These are phyloP conservation scores for Tetrapedia diversipes DNA, from an alignment of 2,888 invertebrate species.

Conservation along the genomic window DNA sequence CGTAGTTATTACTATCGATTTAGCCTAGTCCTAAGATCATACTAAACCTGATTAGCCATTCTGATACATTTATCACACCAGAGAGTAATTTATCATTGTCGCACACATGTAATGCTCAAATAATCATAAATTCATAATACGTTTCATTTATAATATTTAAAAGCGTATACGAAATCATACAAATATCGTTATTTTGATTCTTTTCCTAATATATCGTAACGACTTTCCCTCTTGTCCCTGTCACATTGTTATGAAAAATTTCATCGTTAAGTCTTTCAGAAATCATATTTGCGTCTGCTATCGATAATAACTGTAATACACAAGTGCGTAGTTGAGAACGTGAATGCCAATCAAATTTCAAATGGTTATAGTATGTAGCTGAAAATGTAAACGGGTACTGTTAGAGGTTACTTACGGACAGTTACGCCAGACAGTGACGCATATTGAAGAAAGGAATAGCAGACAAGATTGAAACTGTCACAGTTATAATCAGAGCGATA, in stretches of 20 bases:
- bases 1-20: slow-evolving; percentile 75
- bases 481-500: slow-evolving; percentile 67
- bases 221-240: too few relatives aligned
- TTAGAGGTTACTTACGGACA: slow-evolving; percentile 37
- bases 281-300: neutral
- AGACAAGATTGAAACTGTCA: slow-evolving; percentile 68
- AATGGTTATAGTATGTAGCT: neutral
- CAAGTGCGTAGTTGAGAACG: neutral
- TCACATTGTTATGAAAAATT: too few relatives aligned
- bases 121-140: slow-evolving; percentile 37
- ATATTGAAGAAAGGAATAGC: slow-evolving; percentile 51
- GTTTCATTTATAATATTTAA: slow-evolving; percentile 14
- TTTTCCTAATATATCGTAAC: too few relatives aligned
- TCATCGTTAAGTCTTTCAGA: neutral
- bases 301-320: neutral
- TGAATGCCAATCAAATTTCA: slow-evolving; percentile 8
- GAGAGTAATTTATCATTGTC: slow-evolving; percentile 50
- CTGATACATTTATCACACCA: slow-evolving; percentile 56
- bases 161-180: neutral
- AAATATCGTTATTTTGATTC: too few relatives aligned
- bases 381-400: slow-evolving; percentile 26
- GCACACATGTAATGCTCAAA: slow-evolving; percentile 19
- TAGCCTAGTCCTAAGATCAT: slow-evolving; percentile 71
- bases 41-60: slow-evolving; percentile 70
- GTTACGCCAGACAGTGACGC: slow-evolving; percentile 41